These are phyloP conservation scores for Paramuricea clavata DNA, from an alignment of 92 coral and sea anemone species.

Conservation along the genomic window DNA sequence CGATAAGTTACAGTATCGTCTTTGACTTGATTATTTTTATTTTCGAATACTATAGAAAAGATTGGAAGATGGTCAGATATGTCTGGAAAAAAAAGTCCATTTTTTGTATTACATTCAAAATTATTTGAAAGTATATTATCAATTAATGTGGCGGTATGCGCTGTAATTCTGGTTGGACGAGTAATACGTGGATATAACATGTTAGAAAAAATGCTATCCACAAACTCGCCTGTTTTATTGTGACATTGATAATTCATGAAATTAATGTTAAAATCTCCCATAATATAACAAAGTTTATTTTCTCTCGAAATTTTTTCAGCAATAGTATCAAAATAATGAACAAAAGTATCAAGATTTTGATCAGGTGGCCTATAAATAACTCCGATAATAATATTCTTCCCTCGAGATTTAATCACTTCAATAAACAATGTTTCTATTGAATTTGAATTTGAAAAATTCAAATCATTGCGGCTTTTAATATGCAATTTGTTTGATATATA, in stretches of 20 bases:
- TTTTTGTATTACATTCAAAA: constrained; percentile 19
- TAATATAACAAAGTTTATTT: constrained; percentile 28
- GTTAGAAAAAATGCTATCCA: constrained; percentile 40
- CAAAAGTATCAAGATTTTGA: constrained; percentile 35
- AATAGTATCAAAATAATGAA: constrained; percentile 26
- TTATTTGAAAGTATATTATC: constrained; percentile 53
- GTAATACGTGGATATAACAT: constrained; percentile 39
- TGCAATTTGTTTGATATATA: background rate
- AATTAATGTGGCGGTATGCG: constrained; percentile 49
- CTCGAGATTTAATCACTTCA: constrained; percentile 20
- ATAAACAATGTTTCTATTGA: background rate
- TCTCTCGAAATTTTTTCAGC: constrained; percentile 35
- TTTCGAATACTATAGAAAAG: constrained; percentile 44
- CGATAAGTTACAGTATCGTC: background rate
- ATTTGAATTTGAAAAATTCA: background rate
- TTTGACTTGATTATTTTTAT: background rate
- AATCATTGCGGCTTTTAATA: background rate
- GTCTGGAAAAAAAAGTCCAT: constrained; percentile 59
- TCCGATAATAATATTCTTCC: constrained; percentile 47
- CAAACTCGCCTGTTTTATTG: constrained; percentile 49
- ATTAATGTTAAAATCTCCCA: constrained; percentile 51
- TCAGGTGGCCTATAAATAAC: constrained; percentile 53
- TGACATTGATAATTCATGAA: constrained; percentile 37
- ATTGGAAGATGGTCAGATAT: constrained; percentile 73
- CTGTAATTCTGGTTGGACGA: constrained; percentile 61